Percentiles rank a stretch among this genome's conserved stretches.
phyloP scores from a whole-genome alignment of 2,888 invertebrate species.

The Elegia similella region DNA sequence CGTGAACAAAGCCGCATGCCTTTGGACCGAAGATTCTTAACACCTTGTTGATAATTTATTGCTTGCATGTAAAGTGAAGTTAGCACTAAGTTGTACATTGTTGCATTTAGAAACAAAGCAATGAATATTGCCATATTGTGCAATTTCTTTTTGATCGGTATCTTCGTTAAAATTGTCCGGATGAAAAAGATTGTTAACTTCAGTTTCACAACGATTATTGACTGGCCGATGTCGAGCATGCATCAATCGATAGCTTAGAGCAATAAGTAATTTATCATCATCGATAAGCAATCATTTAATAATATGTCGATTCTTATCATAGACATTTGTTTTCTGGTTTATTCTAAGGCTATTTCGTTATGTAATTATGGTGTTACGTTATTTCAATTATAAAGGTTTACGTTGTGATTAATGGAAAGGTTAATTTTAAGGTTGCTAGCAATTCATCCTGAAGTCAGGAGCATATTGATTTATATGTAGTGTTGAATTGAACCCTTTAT shows the following conservation, averaged over 20 bases:
- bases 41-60: conserved; percentile 59
- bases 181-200: not conserved
- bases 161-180: not conserved
- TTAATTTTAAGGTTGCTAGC: not conserved
- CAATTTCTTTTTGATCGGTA: not conserved
- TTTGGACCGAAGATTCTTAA: conserved; percentile 42
- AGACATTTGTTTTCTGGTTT: conserved; percentile 28
- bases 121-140: not conserved
- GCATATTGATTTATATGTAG: not conserved
- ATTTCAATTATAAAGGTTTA: conserved; percentile 16
- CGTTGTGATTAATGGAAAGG: conserved; percentile 6
- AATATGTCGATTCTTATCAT: conserved; percentile 36
- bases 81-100: conserved; percentile 18
- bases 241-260: conserved; percentile 14
- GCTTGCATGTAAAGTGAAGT: conserved; percentile 30
- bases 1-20: conserved; percentile 34
- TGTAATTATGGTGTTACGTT: conserved; percentile 16
- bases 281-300: conserved; percentile 34
- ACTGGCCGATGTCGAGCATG: not conserved
- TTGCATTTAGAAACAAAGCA: not conserved
- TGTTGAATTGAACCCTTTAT: not conserved
- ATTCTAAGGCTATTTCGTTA: conserved; percentile 18
- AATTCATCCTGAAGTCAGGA: not conserved
- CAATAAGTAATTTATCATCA: conserved; percentile 31
- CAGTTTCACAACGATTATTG: conserved; percentile 5